phyloP scores from a whole-genome alignment of 2,113 vertebrate genomes.

The Sminthopsis crassicaudata region DNA sequence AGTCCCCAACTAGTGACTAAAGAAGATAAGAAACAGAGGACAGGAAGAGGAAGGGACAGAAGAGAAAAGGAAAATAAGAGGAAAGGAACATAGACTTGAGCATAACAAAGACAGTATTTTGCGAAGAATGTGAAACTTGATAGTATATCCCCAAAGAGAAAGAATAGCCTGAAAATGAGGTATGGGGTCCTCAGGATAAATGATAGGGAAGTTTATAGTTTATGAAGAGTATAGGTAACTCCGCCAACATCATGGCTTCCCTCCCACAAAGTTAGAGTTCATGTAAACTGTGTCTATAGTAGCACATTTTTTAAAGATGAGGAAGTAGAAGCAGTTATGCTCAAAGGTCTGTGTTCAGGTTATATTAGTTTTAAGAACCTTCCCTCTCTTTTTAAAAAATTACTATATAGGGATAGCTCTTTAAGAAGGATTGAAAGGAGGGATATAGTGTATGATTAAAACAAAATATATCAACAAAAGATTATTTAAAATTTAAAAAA shows the following conservation, averaged over 20 bases:
- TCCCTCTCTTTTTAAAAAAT: not conserved
- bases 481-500: not conserved
- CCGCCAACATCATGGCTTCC: not conserved
- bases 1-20: not conserved
- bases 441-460: not conserved
- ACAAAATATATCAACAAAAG: not conserved
- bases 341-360: not conserved
- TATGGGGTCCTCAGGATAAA: not conserved
- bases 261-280: not conserved
- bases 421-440: not conserved
- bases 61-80: not conserved
- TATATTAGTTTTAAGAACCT: not conserved
- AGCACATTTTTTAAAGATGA: not conserved
- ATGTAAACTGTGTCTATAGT: not conserved
- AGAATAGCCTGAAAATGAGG: not conserved
- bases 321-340: not conserved
- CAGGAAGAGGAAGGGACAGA: not conserved
- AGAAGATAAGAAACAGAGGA: not conserved
- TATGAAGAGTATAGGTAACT: not conserved
- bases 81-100: not conserved
- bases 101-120: not conserved
- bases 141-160: not conserved
- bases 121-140: not conserved
- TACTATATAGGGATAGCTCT: not conserved
- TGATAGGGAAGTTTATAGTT: not conserved